phyloP scores from a whole-genome alignment of 2,113 vertebrate genomes.

The Phainopepla nitens region DNA sequence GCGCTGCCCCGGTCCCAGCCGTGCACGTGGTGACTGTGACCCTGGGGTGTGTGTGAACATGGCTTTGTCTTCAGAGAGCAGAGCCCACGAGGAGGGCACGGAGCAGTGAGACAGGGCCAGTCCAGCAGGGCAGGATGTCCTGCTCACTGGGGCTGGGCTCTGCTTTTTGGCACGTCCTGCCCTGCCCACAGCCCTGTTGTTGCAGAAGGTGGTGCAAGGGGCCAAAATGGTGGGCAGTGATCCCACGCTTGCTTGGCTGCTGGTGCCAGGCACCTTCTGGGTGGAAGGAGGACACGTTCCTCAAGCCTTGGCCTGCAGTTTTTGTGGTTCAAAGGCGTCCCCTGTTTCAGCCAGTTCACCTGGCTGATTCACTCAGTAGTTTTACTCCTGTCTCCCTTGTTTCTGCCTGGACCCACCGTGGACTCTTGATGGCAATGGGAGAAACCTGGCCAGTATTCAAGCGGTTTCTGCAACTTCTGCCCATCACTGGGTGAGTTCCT shows the following conservation, averaged over 20 bases:
- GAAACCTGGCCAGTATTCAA: constrained; percentile 58
- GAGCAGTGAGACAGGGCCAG: background rate
- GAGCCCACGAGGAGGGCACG: background rate
- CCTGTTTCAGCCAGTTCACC: background rate
- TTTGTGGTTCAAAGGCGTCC: background rate
- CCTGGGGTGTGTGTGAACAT: background rate
- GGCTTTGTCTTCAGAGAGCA: constrained; percentile 9
- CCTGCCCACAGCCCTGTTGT: background rate
- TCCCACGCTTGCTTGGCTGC: background rate
- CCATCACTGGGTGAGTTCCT: background rate
- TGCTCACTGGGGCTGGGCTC: background rate
- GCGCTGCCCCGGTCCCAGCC: background rate
- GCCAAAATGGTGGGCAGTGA: background rate
- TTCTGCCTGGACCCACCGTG: background rate
- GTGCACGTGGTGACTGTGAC: constrained; percentile 35
- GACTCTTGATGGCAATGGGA: background rate
- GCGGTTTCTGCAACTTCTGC: background rate
- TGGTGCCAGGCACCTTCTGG: background rate
- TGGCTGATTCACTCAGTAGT: background rate
- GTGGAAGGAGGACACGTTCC: background rate
- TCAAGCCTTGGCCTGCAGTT: background rate
- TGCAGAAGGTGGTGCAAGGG: background rate
- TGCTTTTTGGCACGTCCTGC: rapidly evolving
- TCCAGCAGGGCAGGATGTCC: background rate
- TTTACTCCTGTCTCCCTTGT: background rate